Evolutionary conservation across 2,113 vertebrate genomes (phyloP), one percentile per base, ranked within the genome.

Genomic region (Sardina pilchardus): DNA sequence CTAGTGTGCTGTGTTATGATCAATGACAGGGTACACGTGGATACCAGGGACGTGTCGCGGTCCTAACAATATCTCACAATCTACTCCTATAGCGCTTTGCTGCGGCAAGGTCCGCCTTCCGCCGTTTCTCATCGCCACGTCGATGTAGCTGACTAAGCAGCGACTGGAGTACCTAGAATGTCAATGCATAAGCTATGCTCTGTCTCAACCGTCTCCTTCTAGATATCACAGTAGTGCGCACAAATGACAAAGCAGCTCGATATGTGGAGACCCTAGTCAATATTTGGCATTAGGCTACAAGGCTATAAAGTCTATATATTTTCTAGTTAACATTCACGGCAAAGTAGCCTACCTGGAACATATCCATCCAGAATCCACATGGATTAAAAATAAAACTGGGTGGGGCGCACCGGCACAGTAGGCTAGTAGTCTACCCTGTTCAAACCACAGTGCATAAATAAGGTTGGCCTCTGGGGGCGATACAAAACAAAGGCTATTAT

Each of bases 11-110:
- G 0, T 83, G 84, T 88, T 83, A 47, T 85, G 84, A 81, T 75
- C 44, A 36, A 14, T 86, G 53, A 84, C 82, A 8, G 75, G 50
- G 17, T 84, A 81, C 87, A 86, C 87, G 85, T 86, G 87, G 82
- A 85, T 56, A 81, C 83, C 82, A 71, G 26, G 78, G 87, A 82
- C 87, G 87, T 86, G 84, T 86, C 85, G 42, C 42, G 45, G 17
- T 10, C 26, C 47, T 53, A 16, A 80, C 80, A 67, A 83, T 53
- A 81, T 81, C 84, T 50, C 67, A 45, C 82, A 78, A 78, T 78
- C 71, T 78, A 78, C 71, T 67, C 26, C 30, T 78, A 36, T 36
- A 78, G 71, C 50, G 42, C 81, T 83, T 21, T 30, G 53, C 14
- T 19, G 44, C 85, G 9, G 36, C 71, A 47, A 48, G 67, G n/a